phyloP scores from a whole-genome alignment of 2,797 vertebrate genomes.

The Merluccius polli region DNA sequence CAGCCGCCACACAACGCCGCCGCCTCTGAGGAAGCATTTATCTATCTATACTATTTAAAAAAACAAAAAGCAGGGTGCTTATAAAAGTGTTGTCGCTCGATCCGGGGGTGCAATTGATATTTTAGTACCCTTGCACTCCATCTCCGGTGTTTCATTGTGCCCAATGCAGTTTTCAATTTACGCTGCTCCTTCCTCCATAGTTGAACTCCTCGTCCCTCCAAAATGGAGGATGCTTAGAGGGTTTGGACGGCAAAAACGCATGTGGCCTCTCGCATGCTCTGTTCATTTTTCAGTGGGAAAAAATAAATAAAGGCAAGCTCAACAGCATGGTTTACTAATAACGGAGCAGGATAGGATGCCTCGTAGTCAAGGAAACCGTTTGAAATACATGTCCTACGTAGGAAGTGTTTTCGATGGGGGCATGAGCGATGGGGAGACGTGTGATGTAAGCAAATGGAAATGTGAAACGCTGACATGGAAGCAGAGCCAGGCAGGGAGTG shows the following conservation, averaged over 20 bases:
- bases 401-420: slow-evolving; percentile 32
- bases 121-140: slow-evolving; percentile 19
- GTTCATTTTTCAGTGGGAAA: slow-evolving; percentile 5
- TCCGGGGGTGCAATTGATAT: not conserved
- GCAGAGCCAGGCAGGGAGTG: not conserved
- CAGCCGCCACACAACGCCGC: not conserved
- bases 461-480: slow-evolving; percentile 8
- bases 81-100: not conserved
- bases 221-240: slow-evolving; percentile 17
- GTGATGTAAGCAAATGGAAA: slow-evolving; percentile 9
- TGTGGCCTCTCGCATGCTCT: slow-evolving; percentile 15
- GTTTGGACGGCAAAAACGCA: slow-evolving; percentile 24
- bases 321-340: slow-evolving; percentile 63
- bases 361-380: slow-evolving; percentile 67
- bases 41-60: slow-evolving; percentile 27
- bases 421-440: slow-evolving; percentile 17
- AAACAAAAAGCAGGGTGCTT: slow-evolving; percentile 4
- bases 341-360: slow-evolving; percentile 58
- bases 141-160: slow-evolving; percentile 19
- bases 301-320: slow-evolving; percentile 10
- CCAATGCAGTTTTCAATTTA: slow-evolving; percentile 23
- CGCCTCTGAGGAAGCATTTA: not conserved
- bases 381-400: slow-evolving; percentile 41
- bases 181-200: slow-evolving; percentile 31
- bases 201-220: slow-evolving; percentile 42